phyloP scores from a whole-genome alignment of 2,888 invertebrate species.

The Clistopyga incitator region DNA sequence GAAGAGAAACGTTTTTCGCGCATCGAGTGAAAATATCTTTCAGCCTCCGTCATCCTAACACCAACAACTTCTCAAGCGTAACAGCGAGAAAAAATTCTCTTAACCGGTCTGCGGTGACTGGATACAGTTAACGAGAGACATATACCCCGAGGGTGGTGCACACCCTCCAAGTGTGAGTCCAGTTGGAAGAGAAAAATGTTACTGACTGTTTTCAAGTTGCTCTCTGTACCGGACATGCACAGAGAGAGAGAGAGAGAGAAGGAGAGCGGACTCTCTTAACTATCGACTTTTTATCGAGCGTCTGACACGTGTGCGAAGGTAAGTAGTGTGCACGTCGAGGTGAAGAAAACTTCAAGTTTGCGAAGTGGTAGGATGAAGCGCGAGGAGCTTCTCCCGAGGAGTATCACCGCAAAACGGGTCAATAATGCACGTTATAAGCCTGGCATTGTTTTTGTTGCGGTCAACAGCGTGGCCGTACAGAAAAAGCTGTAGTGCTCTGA shows the following conservation, averaged over 20 bases:
- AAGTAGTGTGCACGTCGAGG: conserved; percentile 6
- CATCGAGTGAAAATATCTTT: background rate
- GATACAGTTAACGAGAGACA: background rate
- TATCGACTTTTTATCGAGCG: conserved; percentile 43
- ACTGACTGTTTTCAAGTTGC: conserved; percentile 29
- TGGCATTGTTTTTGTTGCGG: conserved; percentile 63
- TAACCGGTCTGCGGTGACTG: background rate
- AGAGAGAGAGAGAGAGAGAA: conserved; percentile 23
- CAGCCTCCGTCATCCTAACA: background rate
- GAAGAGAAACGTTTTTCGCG: background rate
- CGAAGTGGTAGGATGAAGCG: background rate
- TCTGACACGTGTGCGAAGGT: conserved; percentile 28
- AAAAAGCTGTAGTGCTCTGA: conserved; percentile 18
- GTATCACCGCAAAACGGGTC: conserved; percentile 45
- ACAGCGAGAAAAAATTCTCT: background rate
- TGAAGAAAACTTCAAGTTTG: conserved; percentile 38
- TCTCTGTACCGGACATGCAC: conserved; percentile 14
- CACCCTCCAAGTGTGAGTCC: background rate
- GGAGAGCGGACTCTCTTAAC: conserved; percentile 40
- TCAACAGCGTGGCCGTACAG: conserved; percentile 37
- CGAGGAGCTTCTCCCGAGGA: conserved; percentile 1
- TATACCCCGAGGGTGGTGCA: background rate
- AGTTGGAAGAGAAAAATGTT: conserved; percentile 3
- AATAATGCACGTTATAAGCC: conserved; percentile 49
- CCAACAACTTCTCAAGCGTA: background rate